These are phyloP conservation scores for Lepidochitona cinerea DNA, from an alignment of 2,888 invertebrate species.

Conservation along the genomic window DNA sequence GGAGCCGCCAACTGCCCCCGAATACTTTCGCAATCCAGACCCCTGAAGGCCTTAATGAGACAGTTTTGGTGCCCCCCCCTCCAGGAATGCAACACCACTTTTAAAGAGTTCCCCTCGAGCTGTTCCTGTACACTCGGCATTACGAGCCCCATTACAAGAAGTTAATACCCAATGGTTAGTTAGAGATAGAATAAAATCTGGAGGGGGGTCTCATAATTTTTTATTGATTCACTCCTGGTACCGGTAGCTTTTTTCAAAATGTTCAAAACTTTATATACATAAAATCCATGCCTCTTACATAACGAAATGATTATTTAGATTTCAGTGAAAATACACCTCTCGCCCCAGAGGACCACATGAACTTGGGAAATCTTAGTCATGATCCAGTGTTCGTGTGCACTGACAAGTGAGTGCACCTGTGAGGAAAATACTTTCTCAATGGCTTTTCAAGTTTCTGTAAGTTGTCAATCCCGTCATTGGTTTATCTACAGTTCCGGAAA, in stretches of 20 bases:
- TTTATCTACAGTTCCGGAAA: too few species aligned
- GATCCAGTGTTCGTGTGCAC: background rate
- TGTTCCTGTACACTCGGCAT: background rate
- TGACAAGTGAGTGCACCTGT: too few species aligned
- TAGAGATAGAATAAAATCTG: background rate
- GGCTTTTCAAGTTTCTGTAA: too few species aligned
- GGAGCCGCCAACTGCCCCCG: background rate
- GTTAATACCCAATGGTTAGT: background rate
- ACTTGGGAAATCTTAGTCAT: too few species aligned
- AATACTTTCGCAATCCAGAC: background rate
- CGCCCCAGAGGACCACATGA: background rate
- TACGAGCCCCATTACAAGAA: background rate
- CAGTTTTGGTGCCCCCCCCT: background rate
- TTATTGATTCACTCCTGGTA: background rate
- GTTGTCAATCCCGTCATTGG: too few species aligned
- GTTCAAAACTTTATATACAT: too few species aligned
- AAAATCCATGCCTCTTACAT: background rate
- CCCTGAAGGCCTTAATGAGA: background rate
- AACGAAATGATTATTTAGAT: background rate
- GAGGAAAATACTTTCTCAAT: too few species aligned
- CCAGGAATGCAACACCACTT: background rate
- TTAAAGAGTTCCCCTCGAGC: background rate
- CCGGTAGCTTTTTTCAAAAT: too few species aligned
- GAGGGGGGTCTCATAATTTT: background rate
- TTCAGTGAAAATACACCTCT: background rate